Evolutionary conservation across 2,797 vertebrate genomes (phyloP).

Genomic region (Capromys pilorides): DNA sequence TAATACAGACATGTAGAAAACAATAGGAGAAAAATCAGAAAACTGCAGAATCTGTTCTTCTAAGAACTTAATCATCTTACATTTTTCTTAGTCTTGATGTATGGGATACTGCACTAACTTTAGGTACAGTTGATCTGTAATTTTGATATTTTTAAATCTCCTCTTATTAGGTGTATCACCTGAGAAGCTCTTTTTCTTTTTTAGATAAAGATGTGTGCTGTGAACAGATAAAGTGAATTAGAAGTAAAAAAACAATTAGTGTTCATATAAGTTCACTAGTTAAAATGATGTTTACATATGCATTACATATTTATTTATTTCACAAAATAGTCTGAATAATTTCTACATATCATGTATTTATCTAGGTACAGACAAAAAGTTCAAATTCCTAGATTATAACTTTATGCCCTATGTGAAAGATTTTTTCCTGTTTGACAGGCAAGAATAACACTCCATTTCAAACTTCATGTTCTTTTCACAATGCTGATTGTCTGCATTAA

Average conservation of each 20-base stretch:
- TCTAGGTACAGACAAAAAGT: not conserved
- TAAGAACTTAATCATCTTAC: not conserved
- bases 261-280: not conserved
- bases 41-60: not conserved
- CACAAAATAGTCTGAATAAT: not conserved
- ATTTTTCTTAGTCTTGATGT: not conserved
- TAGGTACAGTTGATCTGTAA: not conserved
- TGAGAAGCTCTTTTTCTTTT: not conserved
- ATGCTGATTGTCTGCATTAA: not conserved
- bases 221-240: not conserved
- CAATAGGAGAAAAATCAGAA: not conserved
- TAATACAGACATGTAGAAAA: not conserved
- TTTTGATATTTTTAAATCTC: not conserved
- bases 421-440: not conserved
- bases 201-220: not conserved
- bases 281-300: not conserved
- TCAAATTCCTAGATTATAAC: not conserved
- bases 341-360: not conserved
- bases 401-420: not conserved
- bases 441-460: not conserved
- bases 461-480: not conserved
- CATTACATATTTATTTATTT: not conserved
- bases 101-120: not conserved
- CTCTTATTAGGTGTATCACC: not conserved
- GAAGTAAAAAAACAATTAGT: not conserved